Evolutionary conservation across 1,140 invertebrate species (phyloP).

Genomic region (Conus betulinus): DNA sequence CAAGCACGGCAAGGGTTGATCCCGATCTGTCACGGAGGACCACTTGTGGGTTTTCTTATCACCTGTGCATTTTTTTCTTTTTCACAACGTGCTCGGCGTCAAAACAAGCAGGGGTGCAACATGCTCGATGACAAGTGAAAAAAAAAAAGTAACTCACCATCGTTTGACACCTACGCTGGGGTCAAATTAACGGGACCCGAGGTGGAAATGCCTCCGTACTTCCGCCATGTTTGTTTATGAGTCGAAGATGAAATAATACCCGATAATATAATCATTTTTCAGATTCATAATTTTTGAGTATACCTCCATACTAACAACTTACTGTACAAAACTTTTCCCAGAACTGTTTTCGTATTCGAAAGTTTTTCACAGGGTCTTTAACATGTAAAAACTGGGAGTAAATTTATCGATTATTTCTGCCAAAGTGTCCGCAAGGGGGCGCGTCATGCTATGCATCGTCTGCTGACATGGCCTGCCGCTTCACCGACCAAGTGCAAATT

Average conservation of each 20-base stretch:
- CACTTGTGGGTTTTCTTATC: constrained; percentile 28
- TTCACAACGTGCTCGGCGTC: not conserved
- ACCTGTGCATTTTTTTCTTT: not conserved
- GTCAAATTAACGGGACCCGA: constrained; percentile 40
- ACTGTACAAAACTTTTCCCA: not conserved
- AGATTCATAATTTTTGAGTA: constrained; percentile 14
- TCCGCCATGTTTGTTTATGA: constrained; percentile 43
- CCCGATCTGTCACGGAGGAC: constrained; percentile 34
- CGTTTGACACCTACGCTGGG: constrained; percentile 37
- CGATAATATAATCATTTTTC: constrained; percentile 29
- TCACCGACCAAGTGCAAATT: constrained; percentile 18
- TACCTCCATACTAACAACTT: not conserved
- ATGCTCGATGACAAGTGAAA: constrained; percentile 12
- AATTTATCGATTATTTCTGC: constrained; percentile 39
- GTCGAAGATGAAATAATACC: constrained; percentile 40
- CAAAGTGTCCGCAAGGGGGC: constrained; percentile 38
- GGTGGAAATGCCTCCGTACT: constrained; percentile 37
- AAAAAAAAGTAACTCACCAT: constrained; percentile 33
- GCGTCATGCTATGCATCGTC: constrained; percentile 40
- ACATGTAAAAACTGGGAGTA: not conserved
- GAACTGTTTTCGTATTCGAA: constrained; percentile 22
- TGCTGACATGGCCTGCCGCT: constrained; percentile 39
- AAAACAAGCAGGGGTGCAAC: not conserved
- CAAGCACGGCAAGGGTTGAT: constrained; percentile 33
- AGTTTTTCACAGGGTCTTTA: not conserved